Base-by-base conservation (phyloP, 2,888 invertebrate genomes). In the Hermaeophaga mercurialis region DNA sequence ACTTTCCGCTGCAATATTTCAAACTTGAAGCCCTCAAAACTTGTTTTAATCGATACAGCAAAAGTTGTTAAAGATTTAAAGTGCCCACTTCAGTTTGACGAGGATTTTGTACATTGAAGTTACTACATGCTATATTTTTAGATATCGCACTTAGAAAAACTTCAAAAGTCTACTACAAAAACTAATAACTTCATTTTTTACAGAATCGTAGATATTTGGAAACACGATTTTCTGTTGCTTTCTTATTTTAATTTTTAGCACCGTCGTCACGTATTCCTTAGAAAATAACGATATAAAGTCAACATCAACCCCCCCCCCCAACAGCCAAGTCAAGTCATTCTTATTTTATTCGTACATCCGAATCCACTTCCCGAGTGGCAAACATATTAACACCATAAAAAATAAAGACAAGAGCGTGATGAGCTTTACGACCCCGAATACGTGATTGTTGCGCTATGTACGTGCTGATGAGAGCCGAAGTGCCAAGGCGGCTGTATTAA, bases 351-450 rank as follows among this genome's bases (percentile, higher is more conserved):
- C 39, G 17, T 39, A 28, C 31, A 39, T 33, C 43, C 48, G 38
- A 48, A 57, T 48, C 48, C 48, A 52, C 47, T 46, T 24, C 22
- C 43, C 17, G 39, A 34, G 34, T 28, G 17, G 17, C 53, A 48
- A 54, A 57, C 43, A 48, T 28, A 54, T 58, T 53, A 54, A 44
- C 46, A 38, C 53, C 39, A 58, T 54, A 49, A 58, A 58, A 58
- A 49, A 58, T 58, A 39, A 48, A 49, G 58, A 49, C 57, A 49
- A 49, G 53, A 26, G 44, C 43, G 15, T 44, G 54, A 54, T 58
- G 58, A 58, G 54, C 38, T 58, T 57, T 56, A 45, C 50, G 45
- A 45, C 49, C 34, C 15, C n/a, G 11, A 4, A 15, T 54, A 58
- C 58, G 58, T 58, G 58, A 39, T 50, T 48, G 46, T 48, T 49